Conservation (phyloP, 2,888 invertebrate species). For the Ditylenchus weischeri region DNA sequence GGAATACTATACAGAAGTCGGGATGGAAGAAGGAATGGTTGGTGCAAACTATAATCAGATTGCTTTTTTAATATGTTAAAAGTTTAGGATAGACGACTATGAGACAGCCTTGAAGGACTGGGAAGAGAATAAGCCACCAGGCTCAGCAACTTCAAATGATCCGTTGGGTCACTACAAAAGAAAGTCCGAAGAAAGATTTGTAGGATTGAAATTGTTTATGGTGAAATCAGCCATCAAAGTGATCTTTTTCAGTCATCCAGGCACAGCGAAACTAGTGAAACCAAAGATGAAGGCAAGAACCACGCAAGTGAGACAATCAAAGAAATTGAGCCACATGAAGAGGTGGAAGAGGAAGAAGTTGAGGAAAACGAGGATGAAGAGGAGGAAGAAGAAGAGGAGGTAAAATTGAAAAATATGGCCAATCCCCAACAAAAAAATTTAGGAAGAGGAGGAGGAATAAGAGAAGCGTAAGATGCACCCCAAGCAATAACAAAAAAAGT, state of each 20-base stretch:
- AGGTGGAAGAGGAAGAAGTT: conserved; percentile 36
- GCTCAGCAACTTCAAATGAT: conserved; percentile 44
- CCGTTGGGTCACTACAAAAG: conserved; percentile 51
- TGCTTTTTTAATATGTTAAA: no score
- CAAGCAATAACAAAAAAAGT: neutral
- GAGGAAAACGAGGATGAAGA: conserved; percentile 32
- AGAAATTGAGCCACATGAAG: conserved; percentile 22
- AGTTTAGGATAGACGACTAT: conserved; percentile 55
- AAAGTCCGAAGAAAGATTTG: conserved; percentile 54
- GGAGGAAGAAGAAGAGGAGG: conserved; percentile 23
- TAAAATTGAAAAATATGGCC: conserved; percentile 3
- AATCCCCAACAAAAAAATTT: no score
- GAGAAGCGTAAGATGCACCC: neutral
- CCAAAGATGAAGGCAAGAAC: conserved; percentile 22
- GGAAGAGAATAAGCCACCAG: conserved; percentile 58
- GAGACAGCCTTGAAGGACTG: conserved; percentile 56
- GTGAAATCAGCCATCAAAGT: neutral
- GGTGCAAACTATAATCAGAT: conserved; percentile 17
- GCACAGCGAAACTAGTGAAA: conserved; percentile 29
- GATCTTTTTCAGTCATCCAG: conserved; percentile 28
- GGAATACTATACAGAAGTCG: conserved; percentile 54
- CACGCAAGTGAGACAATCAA: conserved; percentile 28
- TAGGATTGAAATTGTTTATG: conserved; percentile 1
- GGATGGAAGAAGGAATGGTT: conserved; percentile 60
- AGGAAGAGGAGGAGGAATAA: neutral